Evolutionary conservation across 2,888 invertebrate genomes (phyloP), one percentile per base, ranked within the genome.

Genomic region (Choristoneura rosaceana): DNA sequence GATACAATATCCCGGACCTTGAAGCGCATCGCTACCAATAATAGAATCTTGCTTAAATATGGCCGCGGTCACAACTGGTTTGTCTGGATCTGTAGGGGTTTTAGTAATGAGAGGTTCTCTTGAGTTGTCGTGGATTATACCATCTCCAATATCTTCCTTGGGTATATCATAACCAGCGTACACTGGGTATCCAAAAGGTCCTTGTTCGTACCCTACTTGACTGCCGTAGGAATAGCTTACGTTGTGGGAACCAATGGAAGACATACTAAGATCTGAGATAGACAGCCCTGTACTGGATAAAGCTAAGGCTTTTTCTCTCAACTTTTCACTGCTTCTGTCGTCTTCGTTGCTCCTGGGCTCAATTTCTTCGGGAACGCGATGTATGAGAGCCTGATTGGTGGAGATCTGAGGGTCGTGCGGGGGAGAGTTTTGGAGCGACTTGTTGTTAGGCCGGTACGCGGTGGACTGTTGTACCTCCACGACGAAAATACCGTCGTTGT

Each of bases 191-290:
- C 96, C 97, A 74, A 96, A 96, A 73, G 95, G 95, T 52, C 97
- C 97, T 78, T 96, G 95, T 70, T 96, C 96, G 83, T 97, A 97
- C 38, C 97, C 96, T 79, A 96, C 93, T 88, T 98, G 98, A 84
- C 96, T 97, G 70, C 97, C 96, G 84, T 98, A 98, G 61, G 96
- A 95, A 86, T 98, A 96, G 74, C 96, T 96, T 14, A 96, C 96
- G 85, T 97, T 97, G 70, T 96, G 96, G 47, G 96, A 96, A 14
- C 96, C 96, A 62, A 95, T 94, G 41, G 97, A 97, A 15, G 96
- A 96, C 82, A 97, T 95, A 82, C 97, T 97, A 0, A 97, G 93
- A 83, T 97, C 97, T 5, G 98, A 98, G 82, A 97, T 97, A 5
- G 97, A 97, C 2, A 98, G 94, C 0, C 98, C 98, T 0, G 97